Conservation (phyloP, 2,797 vertebrate genomes). For the Enteromius unitaeniatus region DNA sequence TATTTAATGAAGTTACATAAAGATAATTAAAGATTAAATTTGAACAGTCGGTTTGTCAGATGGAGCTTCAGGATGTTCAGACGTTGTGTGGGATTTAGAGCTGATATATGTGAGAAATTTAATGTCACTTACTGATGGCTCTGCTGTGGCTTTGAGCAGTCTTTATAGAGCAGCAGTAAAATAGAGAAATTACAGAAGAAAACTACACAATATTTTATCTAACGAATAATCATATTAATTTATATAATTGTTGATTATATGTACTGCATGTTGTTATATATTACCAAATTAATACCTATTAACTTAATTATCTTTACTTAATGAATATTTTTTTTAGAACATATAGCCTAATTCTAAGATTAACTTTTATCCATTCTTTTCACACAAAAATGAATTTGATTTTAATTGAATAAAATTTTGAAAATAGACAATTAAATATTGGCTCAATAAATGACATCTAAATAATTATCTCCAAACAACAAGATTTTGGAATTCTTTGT, state of each 20-base stretch:
- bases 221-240: neutral
- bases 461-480: no score
- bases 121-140: slow-evolving; percentile 23
- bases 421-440: no score
- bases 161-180: neutral
- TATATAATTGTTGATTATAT: neutral
- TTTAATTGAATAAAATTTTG: no score
- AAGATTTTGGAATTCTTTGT: no score
- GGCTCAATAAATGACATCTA: no score
- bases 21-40: neutral
- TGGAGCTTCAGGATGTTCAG: slow-evolving; percentile 31
- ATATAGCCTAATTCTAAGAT: no score
- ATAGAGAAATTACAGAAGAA: neutral
- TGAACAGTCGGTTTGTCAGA: slow-evolving; percentile 33
- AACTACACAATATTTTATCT: neutral
- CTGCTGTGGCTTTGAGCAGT: slow-evolving; percentile 1
- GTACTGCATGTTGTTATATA: neutral
- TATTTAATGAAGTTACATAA: neutral
- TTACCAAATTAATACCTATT: neutral
- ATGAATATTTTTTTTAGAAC: no score
- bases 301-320: no score
- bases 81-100: slow-evolving; percentile 39
- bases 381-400: no score
- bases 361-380: no score
- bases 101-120: slow-evolving; percentile 36